A percentile compares a stretch with the other conserved stretches of the same genome.
Conservation (phyloP, 1,140 invertebrate species). For the Drosophila arizonae region DNA sequence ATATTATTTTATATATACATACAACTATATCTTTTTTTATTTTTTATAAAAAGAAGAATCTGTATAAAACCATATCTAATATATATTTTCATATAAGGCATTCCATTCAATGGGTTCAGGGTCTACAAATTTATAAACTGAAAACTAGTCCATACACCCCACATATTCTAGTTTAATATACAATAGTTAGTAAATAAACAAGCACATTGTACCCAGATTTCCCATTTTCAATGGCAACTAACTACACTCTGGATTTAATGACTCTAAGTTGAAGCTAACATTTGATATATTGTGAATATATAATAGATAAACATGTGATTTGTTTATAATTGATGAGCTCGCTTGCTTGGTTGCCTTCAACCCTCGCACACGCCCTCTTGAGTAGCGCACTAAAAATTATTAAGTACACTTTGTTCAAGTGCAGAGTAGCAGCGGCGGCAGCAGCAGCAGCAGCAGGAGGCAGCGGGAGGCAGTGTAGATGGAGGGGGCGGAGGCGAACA, state of each 20-base stretch:
- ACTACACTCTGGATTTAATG: neutral
- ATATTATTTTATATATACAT: too few relatives aligned
- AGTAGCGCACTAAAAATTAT: slow-evolving; percentile 33
- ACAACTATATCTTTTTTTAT: too few relatives aligned
- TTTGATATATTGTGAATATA: neutral
- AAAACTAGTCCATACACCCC: too few relatives aligned
- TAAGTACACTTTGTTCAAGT: slow-evolving; percentile 37
- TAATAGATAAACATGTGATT: slow-evolving; percentile 1
- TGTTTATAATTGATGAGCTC: slow-evolving; percentile 4
- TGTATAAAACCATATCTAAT: too few relatives aligned
- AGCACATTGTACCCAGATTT: too few relatives aligned
- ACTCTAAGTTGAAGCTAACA: neutral
- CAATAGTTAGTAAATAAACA: too few relatives aligned
- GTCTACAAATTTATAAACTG: too few relatives aligned
- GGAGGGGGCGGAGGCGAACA: slow-evolving; percentile 5
- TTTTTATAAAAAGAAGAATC: too few relatives aligned
- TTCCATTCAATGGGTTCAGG: too few relatives aligned
- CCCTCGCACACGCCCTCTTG: slow-evolving; percentile 19
- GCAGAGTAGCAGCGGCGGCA: neutral
- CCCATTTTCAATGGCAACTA: neutral
- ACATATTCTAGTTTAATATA: too few relatives aligned
- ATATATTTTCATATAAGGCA: too few relatives aligned
- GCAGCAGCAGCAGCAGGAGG: too few relatives aligned
- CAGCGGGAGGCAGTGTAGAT: neutral
- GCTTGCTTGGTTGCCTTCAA: neutral